These are phyloP conservation scores for Drosophila robusta DNA, from an alignment of 2,888 invertebrate genomes.

Conservation along the genomic window DNA sequence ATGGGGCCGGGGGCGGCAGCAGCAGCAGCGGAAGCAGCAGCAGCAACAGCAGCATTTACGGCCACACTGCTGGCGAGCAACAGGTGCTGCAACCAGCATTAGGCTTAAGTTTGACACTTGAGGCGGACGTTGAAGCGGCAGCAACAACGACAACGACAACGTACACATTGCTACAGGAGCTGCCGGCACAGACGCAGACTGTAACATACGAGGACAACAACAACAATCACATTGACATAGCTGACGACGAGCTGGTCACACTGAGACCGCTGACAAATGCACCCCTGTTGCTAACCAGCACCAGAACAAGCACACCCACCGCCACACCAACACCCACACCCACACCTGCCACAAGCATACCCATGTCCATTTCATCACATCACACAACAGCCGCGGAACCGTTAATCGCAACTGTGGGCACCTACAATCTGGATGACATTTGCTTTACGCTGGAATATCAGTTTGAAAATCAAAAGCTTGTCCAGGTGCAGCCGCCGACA, in stretches of 20 bases:
- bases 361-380: conserved; percentile 48
- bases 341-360: conserved; percentile 34
- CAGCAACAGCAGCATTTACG: conserved; percentile 21
- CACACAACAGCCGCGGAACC: conserved; percentile 39
- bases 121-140: conserved; percentile 62
- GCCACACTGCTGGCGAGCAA: conserved; percentile 70
- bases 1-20: conserved; percentile 22
- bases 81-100: conserved; percentile 82
- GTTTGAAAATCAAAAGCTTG: conserved; percentile 83
- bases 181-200: conserved; percentile 39
- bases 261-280: conserved; percentile 59
- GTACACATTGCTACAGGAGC: conserved; percentile 48
- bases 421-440: conserved; percentile 74
- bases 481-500: conserved; percentile 83
- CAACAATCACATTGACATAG: conserved; percentile 47
- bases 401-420: conserved; percentile 48
- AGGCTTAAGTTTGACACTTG: conserved; percentile 76
- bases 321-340: conserved; percentile 16
- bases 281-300: conserved; percentile 55
- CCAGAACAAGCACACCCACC: conserved; percentile 37
- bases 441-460: conserved; percentile 84
- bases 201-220: conserved; percentile 31
- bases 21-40: conserved; percentile 33
- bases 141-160: conserved; percentile 50
- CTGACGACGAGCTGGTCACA: conserved; percentile 65